A percentile compares a stretch with the other conserved stretches of the same genome.
phyloP scores from a whole-genome alignment of 2,888 invertebrate genomes.

The Pomacea canaliculata region DNA sequence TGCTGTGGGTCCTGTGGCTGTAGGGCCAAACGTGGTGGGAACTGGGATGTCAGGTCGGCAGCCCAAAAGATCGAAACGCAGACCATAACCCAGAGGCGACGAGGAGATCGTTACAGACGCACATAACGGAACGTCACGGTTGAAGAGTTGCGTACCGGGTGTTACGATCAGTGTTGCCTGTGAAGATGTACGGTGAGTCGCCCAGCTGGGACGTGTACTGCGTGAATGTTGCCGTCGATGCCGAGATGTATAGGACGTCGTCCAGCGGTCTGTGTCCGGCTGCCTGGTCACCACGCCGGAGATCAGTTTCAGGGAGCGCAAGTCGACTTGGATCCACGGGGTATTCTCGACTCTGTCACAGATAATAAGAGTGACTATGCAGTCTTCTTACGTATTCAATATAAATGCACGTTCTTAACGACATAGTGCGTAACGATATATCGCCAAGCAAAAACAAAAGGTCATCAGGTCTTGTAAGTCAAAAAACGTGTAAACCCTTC shows the following conservation, averaged over 20 bases:
- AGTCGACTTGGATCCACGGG: conserved; percentile 56
- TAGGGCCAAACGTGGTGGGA: conserved; percentile 21
- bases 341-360: conserved; percentile 28
- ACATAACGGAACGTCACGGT: conserved; percentile 55
- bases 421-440: too few species aligned
- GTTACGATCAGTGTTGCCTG: conserved; percentile 44
- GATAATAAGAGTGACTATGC: too few species aligned
- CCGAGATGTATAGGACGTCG: conserved; percentile 49
- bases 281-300: conserved; percentile 56
- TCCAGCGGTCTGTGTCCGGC: conserved; percentile 43
- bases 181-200: conserved; percentile 42
- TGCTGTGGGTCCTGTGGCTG: conserved; percentile 23
- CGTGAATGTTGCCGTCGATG: conserved; percentile 49
- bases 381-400: too few species aligned
- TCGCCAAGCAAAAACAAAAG: too few species aligned
- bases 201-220: conserved; percentile 47
- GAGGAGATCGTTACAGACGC: conserved; percentile 44
- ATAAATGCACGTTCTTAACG: too few species aligned
- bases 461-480: too few species aligned
- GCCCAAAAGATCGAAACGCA: conserved; percentile 52
- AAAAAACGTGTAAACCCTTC: too few species aligned
- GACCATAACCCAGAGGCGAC: conserved; percentile 39
- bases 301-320: conserved; percentile 47
- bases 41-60: conserved; percentile 47
- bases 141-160: conserved; percentile 52